A percentile compares a stretch with the other conserved stretches of the same genome.
Evolutionary conservation across 1,140 invertebrate genomes (phyloP).

Genomic region (Scaptodrosophila lebanonensis): DNA sequence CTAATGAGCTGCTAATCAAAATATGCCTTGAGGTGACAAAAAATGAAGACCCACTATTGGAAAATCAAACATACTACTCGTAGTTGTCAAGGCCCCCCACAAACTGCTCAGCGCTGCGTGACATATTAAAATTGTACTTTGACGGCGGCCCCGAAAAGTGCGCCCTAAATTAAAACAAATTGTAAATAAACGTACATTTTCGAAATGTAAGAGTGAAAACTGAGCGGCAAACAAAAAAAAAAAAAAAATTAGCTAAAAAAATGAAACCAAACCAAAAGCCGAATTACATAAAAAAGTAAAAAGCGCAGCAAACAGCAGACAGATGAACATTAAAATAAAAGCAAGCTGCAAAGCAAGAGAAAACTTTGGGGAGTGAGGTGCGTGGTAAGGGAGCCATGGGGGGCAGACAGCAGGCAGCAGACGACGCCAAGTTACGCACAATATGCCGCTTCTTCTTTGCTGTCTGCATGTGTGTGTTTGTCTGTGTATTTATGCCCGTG

Average conservation of each 20-base stretch:
- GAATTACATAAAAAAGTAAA: constrained; percentile 53
- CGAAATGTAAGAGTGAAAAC: constrained; percentile 60
- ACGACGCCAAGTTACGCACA: constrained; percentile 48
- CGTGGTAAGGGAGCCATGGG: too few species aligned
- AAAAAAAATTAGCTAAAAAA: constrained; percentile 31
- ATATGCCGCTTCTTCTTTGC: constrained; percentile 23
- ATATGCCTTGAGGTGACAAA: constrained; percentile 34
- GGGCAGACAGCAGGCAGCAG: constrained; percentile 7
- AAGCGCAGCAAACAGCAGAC: constrained; percentile 25
- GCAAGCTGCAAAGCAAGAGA: constrained; percentile 10
- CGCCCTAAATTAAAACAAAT: constrained; percentile 72
- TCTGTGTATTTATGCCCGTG: constrained; percentile 3
- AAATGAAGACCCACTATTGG: constrained; percentile 8
- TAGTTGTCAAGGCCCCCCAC: too few species aligned
- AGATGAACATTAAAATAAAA: constrained; percentile 47
- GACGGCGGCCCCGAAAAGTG: constrained; percentile 29
- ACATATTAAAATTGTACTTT: constrained; percentile 28
- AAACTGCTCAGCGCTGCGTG: too few species aligned
- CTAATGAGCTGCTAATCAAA: constrained; percentile 62
- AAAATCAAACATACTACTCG: too few species aligned
- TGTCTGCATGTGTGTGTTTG: constrained; percentile 1
- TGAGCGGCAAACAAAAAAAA: constrained; percentile 50
- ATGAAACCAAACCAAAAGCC: constrained; percentile 27
- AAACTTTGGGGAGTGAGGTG: background rate
- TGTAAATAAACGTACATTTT: constrained; percentile 72